These are phyloP conservation scores for Aegithalos caudatus DNA, from an alignment of 2,113 vertebrate genomes.

Conservation along the genomic window DNA sequence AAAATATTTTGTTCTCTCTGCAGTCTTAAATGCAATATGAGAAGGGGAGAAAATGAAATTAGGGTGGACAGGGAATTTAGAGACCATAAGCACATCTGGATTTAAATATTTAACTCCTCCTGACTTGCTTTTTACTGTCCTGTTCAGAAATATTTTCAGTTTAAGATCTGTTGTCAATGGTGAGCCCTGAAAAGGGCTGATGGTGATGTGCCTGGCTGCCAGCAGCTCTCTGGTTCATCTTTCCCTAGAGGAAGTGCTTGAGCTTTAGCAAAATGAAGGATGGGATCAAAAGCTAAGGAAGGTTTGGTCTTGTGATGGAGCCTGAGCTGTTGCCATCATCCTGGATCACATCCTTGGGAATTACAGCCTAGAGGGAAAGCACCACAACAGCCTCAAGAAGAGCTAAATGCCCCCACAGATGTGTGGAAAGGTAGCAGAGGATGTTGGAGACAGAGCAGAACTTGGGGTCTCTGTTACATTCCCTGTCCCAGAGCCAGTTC, in stretches of 20 bases:
- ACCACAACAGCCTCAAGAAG: neutral
- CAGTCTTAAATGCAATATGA: neutral
- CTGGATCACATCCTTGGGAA: neutral
- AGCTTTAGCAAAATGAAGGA: neutral
- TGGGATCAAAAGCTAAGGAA: neutral
- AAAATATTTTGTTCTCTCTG: neutral
- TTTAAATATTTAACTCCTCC: neutral
- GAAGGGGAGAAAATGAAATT: neutral
- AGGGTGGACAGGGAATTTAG: neutral
- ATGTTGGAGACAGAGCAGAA: neutral
- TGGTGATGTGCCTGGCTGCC: neutral
- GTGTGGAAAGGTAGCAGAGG: neutral
- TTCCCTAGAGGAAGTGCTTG: neutral
- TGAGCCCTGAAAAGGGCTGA: neutral
- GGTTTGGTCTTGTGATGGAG: fast-evolving
- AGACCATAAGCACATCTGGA: neutral
- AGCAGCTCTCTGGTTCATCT: neutral
- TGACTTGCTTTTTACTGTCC: neutral
- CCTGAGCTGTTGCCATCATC: neutral
- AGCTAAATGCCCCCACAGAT: neutral
- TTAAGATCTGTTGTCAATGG: neutral
- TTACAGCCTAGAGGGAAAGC: neutral
- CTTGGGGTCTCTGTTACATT: neutral
- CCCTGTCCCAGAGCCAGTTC: fast-evolving
- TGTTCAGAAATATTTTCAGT: neutral